Base-by-base conservation (phyloP, 1,140 invertebrate genomes). In the Sinella curviseta region DNA sequence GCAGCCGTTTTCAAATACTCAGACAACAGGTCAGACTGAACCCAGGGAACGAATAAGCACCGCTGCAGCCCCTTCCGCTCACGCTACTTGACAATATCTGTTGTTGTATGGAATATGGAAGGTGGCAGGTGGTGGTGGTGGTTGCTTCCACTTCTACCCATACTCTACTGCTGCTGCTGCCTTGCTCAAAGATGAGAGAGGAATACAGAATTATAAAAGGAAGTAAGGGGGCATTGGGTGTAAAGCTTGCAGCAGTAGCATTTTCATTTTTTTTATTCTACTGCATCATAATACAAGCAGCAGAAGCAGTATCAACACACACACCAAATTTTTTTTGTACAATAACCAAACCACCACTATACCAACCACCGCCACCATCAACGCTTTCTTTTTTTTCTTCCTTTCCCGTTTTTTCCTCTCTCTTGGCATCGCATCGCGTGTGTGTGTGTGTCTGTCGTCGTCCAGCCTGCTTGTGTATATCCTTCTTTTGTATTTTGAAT, bases 271-370 rank as follows among this genome's bases (percentile, higher is more conserved):
- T n/a, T n/a, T n/a, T n/a, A 60, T 30, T 70, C 65, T 70, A 70
- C 65, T 70, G 65, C 65, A 70, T 70, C 65, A 26, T 17, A n/a
- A n/a, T n/a, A n/a, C n/a, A 12, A 60, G 55, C 55, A 60, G 65
- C 26, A 70, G 65, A 1, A 70, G 65, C 65, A 70, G 65, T 60
- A 60, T 17, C 57, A 60, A 60, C 57, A 60, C 31, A 70, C 8
- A n/a, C n/a, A n/a, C n/a, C n/a, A n/a, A 30, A 70, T 70, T 70
- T 70, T 48, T 48, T 48, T 48, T n/a, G n/a, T n/a, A n/a, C n/a
- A n/a, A n/a, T n/a, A n/a, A n/a, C n/a, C n/a, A n/a, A n/a, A n/a
- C n/a, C n/a, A n/a, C n/a, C n/a, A n/a, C n/a, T n/a, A n/a, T n/a
- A n/a, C n/a, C n/a, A n/a, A 48, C 39, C 8, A 70, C 65, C 30